Percentiles rank a stretch among this genome's conserved stretches.
These are phyloP conservation scores for Chaenodraco wilsoni DNA, from an alignment of 2,797 vertebrate species.

Conservation along the genomic window DNA sequence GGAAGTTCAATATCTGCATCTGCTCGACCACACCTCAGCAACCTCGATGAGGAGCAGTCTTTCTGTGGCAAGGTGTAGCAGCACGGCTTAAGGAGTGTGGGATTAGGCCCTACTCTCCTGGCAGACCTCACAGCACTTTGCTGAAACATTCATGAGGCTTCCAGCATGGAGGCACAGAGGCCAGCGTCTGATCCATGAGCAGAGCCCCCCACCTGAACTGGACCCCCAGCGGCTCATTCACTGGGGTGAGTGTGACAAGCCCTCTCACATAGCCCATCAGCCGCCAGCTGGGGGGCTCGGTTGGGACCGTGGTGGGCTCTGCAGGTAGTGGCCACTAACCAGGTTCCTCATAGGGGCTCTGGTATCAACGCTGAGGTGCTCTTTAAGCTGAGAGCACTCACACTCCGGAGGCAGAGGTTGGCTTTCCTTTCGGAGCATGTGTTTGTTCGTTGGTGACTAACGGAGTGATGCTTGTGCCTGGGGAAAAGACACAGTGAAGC, in stretches of 20 bases:
- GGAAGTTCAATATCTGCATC: constrained; percentile 76
- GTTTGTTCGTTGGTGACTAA: constrained; percentile 73
- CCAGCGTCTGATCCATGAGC: constrained; percentile 62
- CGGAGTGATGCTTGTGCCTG: constrained; percentile 69
- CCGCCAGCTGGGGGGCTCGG: constrained; percentile 53
- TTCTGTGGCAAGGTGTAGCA: constrained; percentile 60
- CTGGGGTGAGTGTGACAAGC: constrained; percentile 59
- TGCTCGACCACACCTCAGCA: constrained; percentile 73
- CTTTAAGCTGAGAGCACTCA: constrained; percentile 60
- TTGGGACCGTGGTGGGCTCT: constrained; percentile 49
- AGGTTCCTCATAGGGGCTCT: constrained; percentile 47
- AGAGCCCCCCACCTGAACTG: constrained; percentile 57
- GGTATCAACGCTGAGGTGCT: constrained; percentile 55
- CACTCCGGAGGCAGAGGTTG: constrained; percentile 47
- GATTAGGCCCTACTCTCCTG: constrained; percentile 62
- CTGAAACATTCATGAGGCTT: constrained; percentile 78
- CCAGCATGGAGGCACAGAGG: constrained; percentile 63
- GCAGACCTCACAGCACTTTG: constrained; percentile 70
- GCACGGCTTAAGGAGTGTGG: constrained; percentile 51
- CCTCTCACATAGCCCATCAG: constrained; percentile 64
- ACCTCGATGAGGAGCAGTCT: constrained; percentile 50
- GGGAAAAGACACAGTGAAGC: constrained; percentile 63
- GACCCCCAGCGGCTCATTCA: constrained; percentile 67
- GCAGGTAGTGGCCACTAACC: constrained; percentile 59
- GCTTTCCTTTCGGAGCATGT: constrained; percentile 61